Evolutionary conservation across 2,797 vertebrate species (phyloP).

Genomic region (Pristis pectinata): DNA sequence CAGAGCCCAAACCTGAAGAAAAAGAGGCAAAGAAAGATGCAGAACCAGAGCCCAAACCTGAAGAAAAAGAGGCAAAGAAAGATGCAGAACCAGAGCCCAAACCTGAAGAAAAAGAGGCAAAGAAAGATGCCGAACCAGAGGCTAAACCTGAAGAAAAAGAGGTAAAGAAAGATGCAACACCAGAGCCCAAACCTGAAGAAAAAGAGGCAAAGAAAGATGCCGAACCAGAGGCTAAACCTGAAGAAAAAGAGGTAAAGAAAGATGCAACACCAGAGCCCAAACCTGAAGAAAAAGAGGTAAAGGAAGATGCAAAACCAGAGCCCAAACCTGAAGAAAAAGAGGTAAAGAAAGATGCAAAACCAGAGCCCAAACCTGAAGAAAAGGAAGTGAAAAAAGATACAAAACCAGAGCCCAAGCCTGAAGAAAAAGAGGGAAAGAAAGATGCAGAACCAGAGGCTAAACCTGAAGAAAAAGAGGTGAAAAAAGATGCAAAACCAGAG

Average conservation of each 20-base stretch:
- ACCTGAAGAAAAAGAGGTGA: neutral
- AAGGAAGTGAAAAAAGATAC: neutral
- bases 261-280: conserved; percentile 48
- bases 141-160: conserved; percentile 36
- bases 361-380: conserved; percentile 47
- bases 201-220: conserved; percentile 48
- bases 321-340: conserved; percentile 45
- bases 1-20: neutral
- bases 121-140: conserved; percentile 41
- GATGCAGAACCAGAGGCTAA: conserved; percentile 42
- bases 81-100: conserved; percentile 49
- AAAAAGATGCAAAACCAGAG: neutral
- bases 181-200: conserved; percentile 39
- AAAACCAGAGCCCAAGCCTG: neutral
- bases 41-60: conserved; percentile 40
- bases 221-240: conserved; percentile 48
- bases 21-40: neutral
- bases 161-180: conserved; percentile 49
- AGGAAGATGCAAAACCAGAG: conserved; percentile 48
- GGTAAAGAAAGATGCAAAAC: conserved; percentile 44
- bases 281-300: conserved; percentile 42
- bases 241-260: conserved; percentile 51
- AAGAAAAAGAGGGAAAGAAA: neutral
- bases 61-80: conserved; percentile 51
- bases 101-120: conserved; percentile 46